Evolutionary conservation across 2,113 vertebrate genomes (phyloP).

Genomic region (Fulica atra): DNA sequence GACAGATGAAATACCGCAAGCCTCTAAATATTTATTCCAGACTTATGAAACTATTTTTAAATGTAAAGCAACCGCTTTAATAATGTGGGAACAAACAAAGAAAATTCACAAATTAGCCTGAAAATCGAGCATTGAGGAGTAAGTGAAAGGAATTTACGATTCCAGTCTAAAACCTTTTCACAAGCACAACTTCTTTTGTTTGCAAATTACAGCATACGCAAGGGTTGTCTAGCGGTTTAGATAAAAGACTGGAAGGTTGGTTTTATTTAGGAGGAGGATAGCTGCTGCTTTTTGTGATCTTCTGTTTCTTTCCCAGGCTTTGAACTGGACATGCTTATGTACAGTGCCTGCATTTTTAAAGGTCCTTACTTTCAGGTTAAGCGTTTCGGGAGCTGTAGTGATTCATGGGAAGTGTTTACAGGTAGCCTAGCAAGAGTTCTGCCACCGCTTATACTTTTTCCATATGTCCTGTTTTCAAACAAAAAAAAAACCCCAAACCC

Average conservation of each 20-base stretch:
- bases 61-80: neutral
- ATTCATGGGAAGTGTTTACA: neutral
- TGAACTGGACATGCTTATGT: neutral
- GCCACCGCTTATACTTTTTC: neutral
- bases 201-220: neutral
- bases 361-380: neutral
- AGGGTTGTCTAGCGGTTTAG: neutral
- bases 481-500: neutral
- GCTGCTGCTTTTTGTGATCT: neutral
- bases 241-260: neutral
- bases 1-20: neutral
- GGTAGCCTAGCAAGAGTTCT: neutral
- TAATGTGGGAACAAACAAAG: neutral
- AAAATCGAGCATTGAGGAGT: neutral
- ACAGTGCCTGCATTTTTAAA: neutral
- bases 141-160: neutral
- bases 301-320: neutral
- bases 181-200: slow-evolving; percentile 42
- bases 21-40: neutral
- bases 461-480: neutral
- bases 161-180: slow-evolving; percentile 25
- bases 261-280: neutral
- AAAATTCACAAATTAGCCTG: neutral
- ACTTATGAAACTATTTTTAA: neutral
- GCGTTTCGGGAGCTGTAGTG: neutral